phyloP scores from a whole-genome alignment of 2,797 vertebrate genomes.

The Premnoplex brunnescens region DNA sequence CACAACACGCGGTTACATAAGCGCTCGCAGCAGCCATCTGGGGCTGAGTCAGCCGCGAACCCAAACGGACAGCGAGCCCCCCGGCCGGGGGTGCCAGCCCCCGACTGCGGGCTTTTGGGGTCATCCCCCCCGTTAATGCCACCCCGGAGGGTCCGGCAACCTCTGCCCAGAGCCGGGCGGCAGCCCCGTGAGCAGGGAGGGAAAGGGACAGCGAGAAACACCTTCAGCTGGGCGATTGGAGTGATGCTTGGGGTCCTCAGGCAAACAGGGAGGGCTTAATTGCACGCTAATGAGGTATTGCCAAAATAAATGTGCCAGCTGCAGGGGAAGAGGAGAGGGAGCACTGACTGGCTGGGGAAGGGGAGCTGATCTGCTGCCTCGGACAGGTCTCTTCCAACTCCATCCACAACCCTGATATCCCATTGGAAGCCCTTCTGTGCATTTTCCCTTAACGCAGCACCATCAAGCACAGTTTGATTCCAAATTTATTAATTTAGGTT shows the following conservation, averaged over 20 bases:
- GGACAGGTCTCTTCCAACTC: neutral
- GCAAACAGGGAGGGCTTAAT: neutral
- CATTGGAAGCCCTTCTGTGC: neutral
- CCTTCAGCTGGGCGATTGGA: neutral
- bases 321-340: neutral
- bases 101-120: neutral
- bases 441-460: neutral
- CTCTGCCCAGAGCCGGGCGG: neutral
- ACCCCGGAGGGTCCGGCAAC: fast-evolving
- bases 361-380: neutral
- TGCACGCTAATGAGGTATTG: neutral
- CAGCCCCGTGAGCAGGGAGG: neutral
- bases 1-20: slow-evolving; percentile 50
- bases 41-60: slow-evolving; percentile 61
- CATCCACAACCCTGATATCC: neutral
- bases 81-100: neutral
- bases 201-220: neutral
- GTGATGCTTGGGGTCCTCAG: neutral
- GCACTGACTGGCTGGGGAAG: neutral
- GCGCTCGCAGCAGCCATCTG: slow-evolving; percentile 38
- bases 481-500: neutral
- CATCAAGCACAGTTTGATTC: neutral
- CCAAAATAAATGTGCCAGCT: neutral
- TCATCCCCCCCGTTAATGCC: neutral
- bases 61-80: slow-evolving; percentile 27